Conservation (phyloP, 2,113 vertebrate genomes). For the Pelecanoides urinatrix region DNA sequence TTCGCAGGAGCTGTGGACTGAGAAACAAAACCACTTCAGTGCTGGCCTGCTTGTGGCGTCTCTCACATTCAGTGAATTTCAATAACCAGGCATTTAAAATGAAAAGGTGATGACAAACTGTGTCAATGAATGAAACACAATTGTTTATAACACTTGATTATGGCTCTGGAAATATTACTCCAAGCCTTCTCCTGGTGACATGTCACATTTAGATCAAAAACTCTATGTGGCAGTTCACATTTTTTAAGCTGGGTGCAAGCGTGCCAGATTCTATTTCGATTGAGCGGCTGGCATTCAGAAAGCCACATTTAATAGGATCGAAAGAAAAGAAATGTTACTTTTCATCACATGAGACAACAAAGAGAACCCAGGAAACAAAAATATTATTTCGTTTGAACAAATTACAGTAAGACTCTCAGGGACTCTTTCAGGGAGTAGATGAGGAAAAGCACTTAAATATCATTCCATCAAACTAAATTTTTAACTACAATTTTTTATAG, state of each 20-base stretch:
- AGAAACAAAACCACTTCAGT: not conserved
- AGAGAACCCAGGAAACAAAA: slow-evolving; percentile 82
- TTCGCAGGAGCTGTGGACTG: not conserved
- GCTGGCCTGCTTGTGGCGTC: slow-evolving; percentile 6
- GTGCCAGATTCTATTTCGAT: slow-evolving; percentile 75
- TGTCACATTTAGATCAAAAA: slow-evolving; percentile 76
- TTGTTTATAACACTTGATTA: slow-evolving; percentile 48
- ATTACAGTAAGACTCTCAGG: slow-evolving; percentile 80
- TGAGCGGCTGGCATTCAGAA: slow-evolving; percentile 70
- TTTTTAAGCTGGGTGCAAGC: slow-evolving; percentile 66
- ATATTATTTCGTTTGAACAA: slow-evolving; percentile 86
- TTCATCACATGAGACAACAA: slow-evolving; percentile 84
- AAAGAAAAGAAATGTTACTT: slow-evolving; percentile 85
- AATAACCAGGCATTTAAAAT: slow-evolving; percentile 11
- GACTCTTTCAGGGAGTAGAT: slow-evolving; percentile 77
- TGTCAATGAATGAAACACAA: slow-evolving; percentile 56
- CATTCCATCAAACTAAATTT: slow-evolving; percentile 86
- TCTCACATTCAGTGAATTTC: slow-evolving; percentile 42
- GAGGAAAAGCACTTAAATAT: slow-evolving; percentile 84
- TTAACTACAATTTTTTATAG: slow-evolving; percentile 82
- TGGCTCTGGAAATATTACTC: slow-evolving; percentile 42
- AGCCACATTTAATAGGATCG: slow-evolving; percentile 77
- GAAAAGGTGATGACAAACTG: slow-evolving; percentile 61
- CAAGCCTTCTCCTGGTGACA: slow-evolving; percentile 54
- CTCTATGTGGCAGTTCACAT: slow-evolving; percentile 61